Conservation (phyloP, 2,888 invertebrate genomes). For the Electrophaes corylata region DNA sequence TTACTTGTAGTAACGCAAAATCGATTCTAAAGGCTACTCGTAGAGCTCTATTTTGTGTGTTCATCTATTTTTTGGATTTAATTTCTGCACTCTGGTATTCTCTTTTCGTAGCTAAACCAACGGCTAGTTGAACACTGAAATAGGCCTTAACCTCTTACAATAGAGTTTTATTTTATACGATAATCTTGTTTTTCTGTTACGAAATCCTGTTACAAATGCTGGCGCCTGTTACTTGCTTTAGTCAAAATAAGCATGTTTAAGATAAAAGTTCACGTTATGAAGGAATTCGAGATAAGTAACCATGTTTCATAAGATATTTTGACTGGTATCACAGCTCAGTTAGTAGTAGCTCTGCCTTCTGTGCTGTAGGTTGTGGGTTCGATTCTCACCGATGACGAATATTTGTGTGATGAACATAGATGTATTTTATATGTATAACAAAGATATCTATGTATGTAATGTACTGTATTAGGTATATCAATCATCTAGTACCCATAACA, state of each 20-base stretch:
- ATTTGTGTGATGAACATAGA: too few relatives aligned
- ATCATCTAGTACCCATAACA: too few relatives aligned
- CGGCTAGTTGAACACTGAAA: not conserved
- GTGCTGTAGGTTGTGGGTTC: too few relatives aligned
- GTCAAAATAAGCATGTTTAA: slow-evolving; percentile 8
- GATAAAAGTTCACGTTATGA: not conserved
- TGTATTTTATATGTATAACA: too few relatives aligned
- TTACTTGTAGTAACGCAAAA: not conserved
- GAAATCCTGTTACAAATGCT: slow-evolving; percentile 1
- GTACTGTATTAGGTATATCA: too few relatives aligned
- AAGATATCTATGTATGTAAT: too few relatives aligned
- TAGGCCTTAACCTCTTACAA: not conserved
- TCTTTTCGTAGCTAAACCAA: not conserved
- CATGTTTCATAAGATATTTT: not conserved
- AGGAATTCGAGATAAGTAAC: not conserved
- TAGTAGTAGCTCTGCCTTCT: too few relatives aligned
- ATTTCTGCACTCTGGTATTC: slow-evolving; percentile 9
- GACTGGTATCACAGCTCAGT: too few relatives aligned
- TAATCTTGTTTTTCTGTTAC: slow-evolving; percentile 3
- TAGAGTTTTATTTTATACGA: slow-evolving; percentile 3
- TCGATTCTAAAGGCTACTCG: not conserved
- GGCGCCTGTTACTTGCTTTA: slow-evolving; percentile 7
- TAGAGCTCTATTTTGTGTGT: slow-evolving; percentile 5
- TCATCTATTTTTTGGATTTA: slow-evolving; percentile 10
- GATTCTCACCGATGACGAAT: too few relatives aligned